phyloP scores from a whole-genome alignment of 1,140 invertebrate genomes.

The Cherax destructor region DNA sequence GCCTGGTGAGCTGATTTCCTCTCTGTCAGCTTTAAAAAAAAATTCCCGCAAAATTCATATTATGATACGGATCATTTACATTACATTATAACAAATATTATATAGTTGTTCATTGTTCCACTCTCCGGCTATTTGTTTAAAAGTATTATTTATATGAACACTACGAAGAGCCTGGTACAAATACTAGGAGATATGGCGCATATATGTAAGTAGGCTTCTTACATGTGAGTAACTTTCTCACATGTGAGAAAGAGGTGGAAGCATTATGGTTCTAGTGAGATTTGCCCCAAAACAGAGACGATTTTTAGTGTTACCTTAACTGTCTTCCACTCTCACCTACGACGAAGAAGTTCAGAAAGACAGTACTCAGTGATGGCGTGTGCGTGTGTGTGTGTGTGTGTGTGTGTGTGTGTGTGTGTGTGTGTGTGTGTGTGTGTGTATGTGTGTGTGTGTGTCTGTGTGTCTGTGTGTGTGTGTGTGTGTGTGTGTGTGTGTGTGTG shows the following conservation, averaged over 20 bases:
- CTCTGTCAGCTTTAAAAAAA: too few species aligned
- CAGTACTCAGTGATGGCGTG: neutral
- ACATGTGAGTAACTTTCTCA: neutral
- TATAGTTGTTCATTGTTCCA: too few species aligned
- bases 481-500: conserved; percentile 12
- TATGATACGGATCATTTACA: too few species aligned
- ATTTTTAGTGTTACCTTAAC: neutral
- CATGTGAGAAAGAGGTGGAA: neutral
- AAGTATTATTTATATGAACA: too few species aligned
- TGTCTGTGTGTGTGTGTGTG: neutral
- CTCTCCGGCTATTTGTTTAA: too few species aligned
- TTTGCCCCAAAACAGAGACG: neutral
- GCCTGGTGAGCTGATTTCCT: neutral
- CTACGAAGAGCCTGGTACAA: too few species aligned
- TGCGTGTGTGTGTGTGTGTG: neutral
- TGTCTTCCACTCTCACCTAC: neutral
- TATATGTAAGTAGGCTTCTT: neutral
- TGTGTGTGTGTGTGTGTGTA: conserved; percentile 7
- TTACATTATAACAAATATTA: too few species aligned
- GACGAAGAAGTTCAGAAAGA: neutral
- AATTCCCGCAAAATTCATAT: too few species aligned
- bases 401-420: conserved; percentile 18
- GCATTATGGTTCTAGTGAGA: neutral
- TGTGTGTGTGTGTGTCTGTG: neutral
- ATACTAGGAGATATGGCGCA: too few species aligned